Percentiles rank a stretch among this genome's conserved stretches.
phyloP scores from a whole-genome alignment of 1,140 invertebrate genomes.

The Oedothorax gibbosus region DNA sequence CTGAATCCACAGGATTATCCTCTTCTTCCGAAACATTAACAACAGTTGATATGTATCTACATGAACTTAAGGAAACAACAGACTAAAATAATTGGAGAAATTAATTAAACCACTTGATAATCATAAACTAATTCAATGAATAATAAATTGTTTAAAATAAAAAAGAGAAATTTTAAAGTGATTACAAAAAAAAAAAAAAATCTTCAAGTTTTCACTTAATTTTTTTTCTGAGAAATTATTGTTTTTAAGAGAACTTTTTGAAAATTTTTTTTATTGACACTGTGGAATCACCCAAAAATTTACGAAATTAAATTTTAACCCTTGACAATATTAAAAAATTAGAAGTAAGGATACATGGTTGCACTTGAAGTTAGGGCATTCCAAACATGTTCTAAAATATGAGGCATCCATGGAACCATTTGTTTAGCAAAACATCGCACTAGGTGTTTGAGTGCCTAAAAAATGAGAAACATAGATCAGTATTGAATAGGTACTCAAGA shows the following conservation, averaged over 20 bases:
- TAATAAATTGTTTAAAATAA: neutral
- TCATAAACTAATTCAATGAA: conserved; percentile 5
- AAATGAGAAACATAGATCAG: conserved; percentile 19
- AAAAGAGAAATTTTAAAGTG: neutral
- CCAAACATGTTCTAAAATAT: conserved; percentile 80
- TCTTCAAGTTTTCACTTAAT: too few relatives aligned
- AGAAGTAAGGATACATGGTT: conserved; percentile 71
- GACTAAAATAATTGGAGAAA: neutral
- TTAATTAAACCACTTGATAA: too few relatives aligned
- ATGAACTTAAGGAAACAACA: conserved; percentile 8
- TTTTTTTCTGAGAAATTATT: too few relatives aligned
- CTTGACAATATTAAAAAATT: too few relatives aligned
- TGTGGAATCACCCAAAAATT: too few relatives aligned
- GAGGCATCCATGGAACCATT: conserved; percentile 75
- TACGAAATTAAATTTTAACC: too few relatives aligned
- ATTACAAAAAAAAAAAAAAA: too few relatives aligned
- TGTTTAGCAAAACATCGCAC: conserved; percentile 77
- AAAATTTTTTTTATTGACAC: too few relatives aligned
- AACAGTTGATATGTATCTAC: conserved; percentile 73
- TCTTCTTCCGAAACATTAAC: conserved; percentile 74
- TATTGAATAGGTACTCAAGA: too few relatives aligned
- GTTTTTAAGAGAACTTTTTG: too few relatives aligned
- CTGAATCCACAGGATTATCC: conserved; percentile 71
- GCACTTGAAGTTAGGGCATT: conserved; percentile 78
- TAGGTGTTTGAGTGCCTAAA: conserved; percentile 74